These are phyloP conservation scores for Crypturellus tataupa DNA, from an alignment of 2,797 vertebrate genomes.

Conservation along the genomic window DNA sequence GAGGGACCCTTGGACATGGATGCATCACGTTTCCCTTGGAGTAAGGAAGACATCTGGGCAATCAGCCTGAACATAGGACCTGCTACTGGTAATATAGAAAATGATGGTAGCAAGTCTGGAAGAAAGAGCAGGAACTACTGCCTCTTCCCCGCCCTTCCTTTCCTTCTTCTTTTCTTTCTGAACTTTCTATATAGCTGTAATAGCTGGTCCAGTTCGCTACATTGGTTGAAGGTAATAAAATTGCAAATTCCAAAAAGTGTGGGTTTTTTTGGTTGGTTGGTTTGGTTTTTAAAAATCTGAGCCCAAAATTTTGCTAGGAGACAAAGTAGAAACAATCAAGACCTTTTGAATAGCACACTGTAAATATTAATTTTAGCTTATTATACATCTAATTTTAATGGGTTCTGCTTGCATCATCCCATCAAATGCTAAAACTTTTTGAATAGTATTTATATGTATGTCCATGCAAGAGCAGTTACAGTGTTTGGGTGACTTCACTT, in stretches of 20 bases:
- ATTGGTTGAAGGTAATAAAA: background rate
- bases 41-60: background rate
- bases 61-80: background rate
- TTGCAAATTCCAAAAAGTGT: background rate
- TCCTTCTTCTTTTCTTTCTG: background rate
- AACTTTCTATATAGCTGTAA: rapidly evolving
- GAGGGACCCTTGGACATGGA: too few relatives aligned
- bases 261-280: too few relatives aligned
- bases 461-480: background rate
- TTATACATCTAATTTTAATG: background rate
- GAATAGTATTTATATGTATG: background rate
- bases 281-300: too few relatives aligned
- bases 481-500: background rate
- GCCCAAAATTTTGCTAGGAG: background rate
- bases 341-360: background rate
- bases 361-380: background rate
- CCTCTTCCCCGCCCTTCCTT: background rate
- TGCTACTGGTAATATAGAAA: rapidly evolving
- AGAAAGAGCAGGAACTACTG: background rate
- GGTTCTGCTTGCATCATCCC: background rate
- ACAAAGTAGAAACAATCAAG: background rate
- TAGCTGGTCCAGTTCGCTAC: background rate
- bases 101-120: background rate
- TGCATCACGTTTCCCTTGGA: background rate
- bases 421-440: background rate